Conservation (phyloP, 2,888 invertebrate genomes). For the Cremastinae sp. region DNA sequence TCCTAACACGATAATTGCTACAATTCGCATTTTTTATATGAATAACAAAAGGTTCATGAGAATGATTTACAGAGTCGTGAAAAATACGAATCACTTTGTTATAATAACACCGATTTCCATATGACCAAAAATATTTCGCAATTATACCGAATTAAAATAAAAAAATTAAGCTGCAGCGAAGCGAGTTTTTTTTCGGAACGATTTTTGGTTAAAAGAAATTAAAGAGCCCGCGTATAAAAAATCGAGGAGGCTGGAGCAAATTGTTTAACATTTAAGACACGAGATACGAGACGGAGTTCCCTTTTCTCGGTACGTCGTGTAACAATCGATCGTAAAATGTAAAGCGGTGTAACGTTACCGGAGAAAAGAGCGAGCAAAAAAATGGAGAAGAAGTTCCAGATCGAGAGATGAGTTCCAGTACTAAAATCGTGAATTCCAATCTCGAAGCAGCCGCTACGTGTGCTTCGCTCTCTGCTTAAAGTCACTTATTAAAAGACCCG, state of each 20-base stretch:
- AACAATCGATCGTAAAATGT: constrained; percentile 51
- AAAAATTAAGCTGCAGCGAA: no score
- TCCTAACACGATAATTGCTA: no score
- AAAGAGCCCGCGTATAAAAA: neutral
- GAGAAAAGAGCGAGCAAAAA: constrained; percentile 14
- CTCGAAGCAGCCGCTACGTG: constrained; percentile 10
- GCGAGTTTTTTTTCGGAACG: no score
- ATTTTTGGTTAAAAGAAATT: neutral
- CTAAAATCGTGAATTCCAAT: constrained; percentile 68
- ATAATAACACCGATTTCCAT: no score
- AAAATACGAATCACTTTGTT: no score
- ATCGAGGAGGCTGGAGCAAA: neutral
- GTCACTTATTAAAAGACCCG: constrained; percentile 36
- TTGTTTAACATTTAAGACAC: constrained; percentile 22
- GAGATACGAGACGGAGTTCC: neutral
- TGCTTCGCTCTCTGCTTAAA: neutral
- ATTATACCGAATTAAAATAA: no score
- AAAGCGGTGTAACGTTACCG: neutral
- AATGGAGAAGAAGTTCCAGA: constrained; percentile 45
- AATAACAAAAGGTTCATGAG: no score
- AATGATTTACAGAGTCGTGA: no score
- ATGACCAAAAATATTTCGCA: no score
- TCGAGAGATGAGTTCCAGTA: constrained; percentile 37
- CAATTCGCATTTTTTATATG: no score
- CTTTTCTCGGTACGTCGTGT: neutral